Evolutionary conservation across 2,113 vertebrate species (phyloP).

Genomic region (Petrocephalus microphthalmus): DNA sequence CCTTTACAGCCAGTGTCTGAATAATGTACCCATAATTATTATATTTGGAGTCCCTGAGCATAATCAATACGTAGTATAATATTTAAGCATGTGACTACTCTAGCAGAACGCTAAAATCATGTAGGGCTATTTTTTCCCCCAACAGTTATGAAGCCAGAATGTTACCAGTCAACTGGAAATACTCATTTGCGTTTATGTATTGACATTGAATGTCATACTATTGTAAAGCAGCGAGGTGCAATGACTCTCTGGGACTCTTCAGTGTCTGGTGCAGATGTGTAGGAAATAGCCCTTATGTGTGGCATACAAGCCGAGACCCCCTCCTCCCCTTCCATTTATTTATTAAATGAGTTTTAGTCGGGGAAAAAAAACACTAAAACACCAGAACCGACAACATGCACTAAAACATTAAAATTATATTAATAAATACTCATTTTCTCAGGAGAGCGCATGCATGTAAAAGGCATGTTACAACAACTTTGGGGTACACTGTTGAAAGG

Average conservation of each 20-base stretch:
- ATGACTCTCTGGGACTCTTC: not conserved
- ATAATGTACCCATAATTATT: not conserved
- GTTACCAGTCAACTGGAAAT: not conserved
- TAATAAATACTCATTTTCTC: not conserved
- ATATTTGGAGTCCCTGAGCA: not conserved
- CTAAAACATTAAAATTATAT: not conserved
- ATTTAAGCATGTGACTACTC: not conserved
- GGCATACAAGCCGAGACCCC: not conserved
- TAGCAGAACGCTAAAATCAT: not conserved
- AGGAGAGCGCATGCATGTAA: not conserved
- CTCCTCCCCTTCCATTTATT: not conserved
- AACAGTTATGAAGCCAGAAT: not conserved
- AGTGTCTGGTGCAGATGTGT: not conserved
- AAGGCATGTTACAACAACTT: not conserved
- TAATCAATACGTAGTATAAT: not conserved
- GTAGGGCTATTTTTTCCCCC: not conserved
- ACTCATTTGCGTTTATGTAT: not conserved
- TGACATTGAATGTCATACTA: not conserved
- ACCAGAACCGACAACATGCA: not conserved
- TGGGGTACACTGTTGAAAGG: not conserved
- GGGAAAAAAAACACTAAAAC: not conserved
- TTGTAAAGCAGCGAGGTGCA: not conserved
- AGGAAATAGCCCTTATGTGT: not conserved
- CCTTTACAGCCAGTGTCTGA: not conserved
- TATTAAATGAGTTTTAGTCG: not conserved